A percentile compares a stretch with the other conserved stretches of the same genome.
These are phyloP conservation scores for Ptychadena robeensis DNA, from an alignment of 2,797 vertebrate genomes.

Conservation along the genomic window DNA sequence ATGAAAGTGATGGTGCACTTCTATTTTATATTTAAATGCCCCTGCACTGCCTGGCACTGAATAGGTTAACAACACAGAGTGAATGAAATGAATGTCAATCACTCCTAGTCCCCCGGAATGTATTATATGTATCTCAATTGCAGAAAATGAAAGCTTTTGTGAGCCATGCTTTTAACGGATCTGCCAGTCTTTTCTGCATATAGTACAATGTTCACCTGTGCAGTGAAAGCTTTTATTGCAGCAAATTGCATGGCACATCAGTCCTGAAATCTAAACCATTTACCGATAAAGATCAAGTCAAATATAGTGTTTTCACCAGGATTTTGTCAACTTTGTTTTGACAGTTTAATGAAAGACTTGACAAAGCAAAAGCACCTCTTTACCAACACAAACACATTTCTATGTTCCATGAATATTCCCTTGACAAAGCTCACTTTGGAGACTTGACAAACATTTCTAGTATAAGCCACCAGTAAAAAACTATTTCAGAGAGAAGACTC, in stretches of 20 bases:
- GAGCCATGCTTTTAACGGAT: not conserved
- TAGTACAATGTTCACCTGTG: conserved; percentile 1
- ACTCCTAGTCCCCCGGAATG: no score
- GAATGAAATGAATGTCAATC: not conserved
- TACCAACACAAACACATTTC: conserved; percentile 10
- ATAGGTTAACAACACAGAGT: not conserved
- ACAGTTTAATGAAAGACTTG: conserved; percentile 51
- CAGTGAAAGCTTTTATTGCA: conserved; percentile 30
- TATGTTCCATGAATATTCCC: conserved; percentile 29
- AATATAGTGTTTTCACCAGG: conserved; percentile 33
- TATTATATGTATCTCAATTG: not conserved
- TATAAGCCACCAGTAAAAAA: conserved; percentile 43
- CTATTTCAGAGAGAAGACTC: conserved; percentile 25
- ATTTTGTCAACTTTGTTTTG: conserved; percentile 45
- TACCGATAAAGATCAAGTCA: conserved; percentile 22
- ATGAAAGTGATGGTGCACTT: no score
- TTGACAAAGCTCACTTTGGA: conserved; percentile 36
- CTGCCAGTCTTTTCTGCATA: conserved; percentile 7
- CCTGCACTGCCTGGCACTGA: not conserved
- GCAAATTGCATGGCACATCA: conserved; percentile 36
- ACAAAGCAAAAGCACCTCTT: conserved; percentile 46
- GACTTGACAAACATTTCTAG: conserved; percentile 32
- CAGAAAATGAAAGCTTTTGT: not conserved
- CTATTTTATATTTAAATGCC: no score
- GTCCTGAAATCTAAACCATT: conserved; percentile 24